These are phyloP conservation scores for Ptychodera flava DNA, from an alignment of 35 echinoderm and acorn worm species.

Conservation along the genomic window DNA sequence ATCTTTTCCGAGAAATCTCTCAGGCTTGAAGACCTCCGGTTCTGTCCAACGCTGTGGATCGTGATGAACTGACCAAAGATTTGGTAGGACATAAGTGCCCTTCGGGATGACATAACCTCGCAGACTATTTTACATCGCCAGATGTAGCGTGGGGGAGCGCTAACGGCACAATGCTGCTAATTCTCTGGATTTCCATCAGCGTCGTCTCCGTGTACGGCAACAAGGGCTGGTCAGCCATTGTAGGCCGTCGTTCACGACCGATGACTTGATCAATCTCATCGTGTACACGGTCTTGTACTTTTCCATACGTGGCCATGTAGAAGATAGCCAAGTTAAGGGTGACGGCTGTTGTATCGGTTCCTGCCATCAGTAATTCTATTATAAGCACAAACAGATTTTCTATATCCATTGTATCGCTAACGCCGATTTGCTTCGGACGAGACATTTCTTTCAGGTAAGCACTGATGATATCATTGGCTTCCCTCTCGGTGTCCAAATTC, in stretches of 20 bases:
- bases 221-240: slow-evolving; percentile 36
- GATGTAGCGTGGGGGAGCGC: slow-evolving; percentile 37
- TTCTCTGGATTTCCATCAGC: slow-evolving; percentile 51
- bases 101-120: slow-evolving; percentile 11
- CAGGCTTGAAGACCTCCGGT: slow-evolving; percentile 16
- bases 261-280: slow-evolving; percentile 28
- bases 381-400: slow-evolving; percentile 21
- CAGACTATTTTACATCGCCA: neutral
- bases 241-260: slow-evolving; percentile 20
- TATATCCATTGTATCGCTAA: slow-evolving; percentile 36
- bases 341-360: neutral
- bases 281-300: neutral
- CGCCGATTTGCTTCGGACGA: slow-evolving; percentile 35
- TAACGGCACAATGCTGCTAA: slow-evolving; percentile 41
- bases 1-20: slow-evolving; percentile 12
- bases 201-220: slow-evolving; percentile 60
- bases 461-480: too few species aligned
- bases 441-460: too few species aligned
- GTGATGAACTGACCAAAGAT: slow-evolving; percentile 17
- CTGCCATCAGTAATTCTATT: slow-evolving; percentile 39
- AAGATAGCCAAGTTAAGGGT: neutral
- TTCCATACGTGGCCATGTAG: neutral
- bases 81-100: slow-evolving; percentile 4
- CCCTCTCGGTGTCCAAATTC: slow-evolving; percentile 45
- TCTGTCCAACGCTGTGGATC: slow-evolving; percentile 10